Evolutionary conservation across 2,797 vertebrate genomes (phyloP).

Genomic region (Taeniopygia guttata): DNA sequence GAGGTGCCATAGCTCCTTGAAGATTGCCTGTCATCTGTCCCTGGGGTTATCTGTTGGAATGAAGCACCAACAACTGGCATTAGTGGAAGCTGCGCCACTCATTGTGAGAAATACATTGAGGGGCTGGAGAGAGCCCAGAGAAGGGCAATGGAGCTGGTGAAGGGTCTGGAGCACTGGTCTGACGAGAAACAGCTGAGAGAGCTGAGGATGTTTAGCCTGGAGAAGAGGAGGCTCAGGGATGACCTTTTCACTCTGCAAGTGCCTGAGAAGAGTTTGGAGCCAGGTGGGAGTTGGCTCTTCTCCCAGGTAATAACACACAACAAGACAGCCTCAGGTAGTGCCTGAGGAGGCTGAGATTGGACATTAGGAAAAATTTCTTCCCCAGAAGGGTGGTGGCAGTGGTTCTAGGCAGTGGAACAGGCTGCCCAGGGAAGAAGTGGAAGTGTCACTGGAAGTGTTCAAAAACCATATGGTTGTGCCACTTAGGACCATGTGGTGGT

Average conservation of each 20-base stretch:
- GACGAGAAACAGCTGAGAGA: not conserved
- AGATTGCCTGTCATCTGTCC: not conserved
- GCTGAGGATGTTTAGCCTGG: not conserved
- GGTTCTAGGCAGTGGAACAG: not conserved
- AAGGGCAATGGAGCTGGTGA: accelerated
- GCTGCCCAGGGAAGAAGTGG: not conserved
- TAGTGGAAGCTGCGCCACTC: not conserved
- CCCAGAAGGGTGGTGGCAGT: not conserved
- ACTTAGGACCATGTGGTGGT: too few species aligned
- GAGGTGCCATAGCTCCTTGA: not conserved
- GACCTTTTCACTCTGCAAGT: not conserved
- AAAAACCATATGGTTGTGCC: not conserved
- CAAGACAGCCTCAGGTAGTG: not conserved
- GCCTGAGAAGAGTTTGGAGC: not conserved
- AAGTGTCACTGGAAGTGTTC: not conserved
- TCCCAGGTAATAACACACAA: not conserved
- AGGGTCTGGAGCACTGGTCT: not conserved
- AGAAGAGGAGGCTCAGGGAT: not conserved
- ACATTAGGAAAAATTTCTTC: not conserved
- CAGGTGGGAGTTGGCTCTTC: not conserved
- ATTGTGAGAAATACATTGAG: not conserved
- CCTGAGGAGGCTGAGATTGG: not conserved
- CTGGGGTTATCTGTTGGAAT: not conserved
- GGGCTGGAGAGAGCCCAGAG: not conserved
- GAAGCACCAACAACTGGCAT: not conserved